These are phyloP conservation scores for Copidosoma aretas DNA, from an alignment of 2,888 invertebrate genomes.

Conservation along the genomic window DNA sequence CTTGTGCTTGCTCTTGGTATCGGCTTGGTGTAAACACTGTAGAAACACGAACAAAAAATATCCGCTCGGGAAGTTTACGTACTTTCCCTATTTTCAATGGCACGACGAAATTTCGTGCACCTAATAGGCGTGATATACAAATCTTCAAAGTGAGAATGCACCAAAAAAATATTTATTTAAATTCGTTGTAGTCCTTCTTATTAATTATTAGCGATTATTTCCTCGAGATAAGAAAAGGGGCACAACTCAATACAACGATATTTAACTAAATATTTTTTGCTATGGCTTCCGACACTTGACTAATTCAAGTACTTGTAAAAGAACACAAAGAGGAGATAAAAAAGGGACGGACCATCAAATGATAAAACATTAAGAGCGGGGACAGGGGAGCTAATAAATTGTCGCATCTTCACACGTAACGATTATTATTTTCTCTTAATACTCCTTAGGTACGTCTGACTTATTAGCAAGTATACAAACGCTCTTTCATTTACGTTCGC, in stretches of 20 bases:
- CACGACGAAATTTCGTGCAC: slow-evolving; percentile 10
- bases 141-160: neutral
- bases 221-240: too few relatives aligned
- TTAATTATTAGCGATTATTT: neutral
- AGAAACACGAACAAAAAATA: too few relatives aligned
- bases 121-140: neutral
- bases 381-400: neutral
- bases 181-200: neutral
- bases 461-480: slow-evolving; percentile 29
- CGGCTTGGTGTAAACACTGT: too few relatives aligned
- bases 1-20: too few relatives aligned
- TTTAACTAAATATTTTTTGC: too few relatives aligned
- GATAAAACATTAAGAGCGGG: slow-evolving; percentile 23
- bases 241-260: too few relatives aligned
- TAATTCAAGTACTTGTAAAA: neutral
- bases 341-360: neutral
- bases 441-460: slow-evolving; percentile 33
- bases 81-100: slow-evolving; percentile 5
- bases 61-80: too few relatives aligned
- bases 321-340: slow-evolving; percentile 17
- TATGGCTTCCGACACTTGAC: neutral
- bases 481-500: slow-evolving; percentile 7
- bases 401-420: slow-evolving; percentile 24
- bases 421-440: slow-evolving; percentile 26
- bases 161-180: slow-evolving; percentile 4